Percentiles rank a stretch among this genome's conserved stretches.
Evolutionary conservation across 2,888 invertebrate genomes (phyloP).

Genomic region (Watsonalla cultraria): DNA sequence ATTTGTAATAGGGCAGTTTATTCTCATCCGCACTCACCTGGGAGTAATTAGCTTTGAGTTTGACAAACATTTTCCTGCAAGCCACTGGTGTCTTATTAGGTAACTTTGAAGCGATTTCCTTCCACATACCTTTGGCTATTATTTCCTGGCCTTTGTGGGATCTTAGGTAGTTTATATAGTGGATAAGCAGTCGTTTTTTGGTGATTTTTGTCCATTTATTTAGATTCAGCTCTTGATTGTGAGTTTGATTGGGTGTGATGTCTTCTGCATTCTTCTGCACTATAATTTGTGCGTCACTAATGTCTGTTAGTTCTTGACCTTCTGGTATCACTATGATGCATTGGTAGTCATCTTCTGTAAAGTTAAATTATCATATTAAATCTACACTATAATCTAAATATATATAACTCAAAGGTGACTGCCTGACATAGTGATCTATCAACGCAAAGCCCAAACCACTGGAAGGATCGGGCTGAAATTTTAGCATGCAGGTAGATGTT

Average conservation of each 20-base stretch:
- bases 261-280: slow-evolving; percentile 20
- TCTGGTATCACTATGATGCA: slow-evolving; percentile 71
- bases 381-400: neutral
- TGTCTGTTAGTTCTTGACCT: slow-evolving; percentile 42
- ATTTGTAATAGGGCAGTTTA: slow-evolving; percentile 29
- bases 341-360: slow-evolving; percentile 67
- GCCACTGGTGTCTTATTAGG: slow-evolving; percentile 38
- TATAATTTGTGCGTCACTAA: slow-evolving; percentile 40
- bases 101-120: slow-evolving; percentile 46
- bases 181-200: slow-evolving; percentile 48
- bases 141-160: slow-evolving; percentile 45
- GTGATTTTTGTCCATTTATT: slow-evolving; percentile 50
- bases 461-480: too few relatives aligned
- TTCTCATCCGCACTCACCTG: slow-evolving; percentile 20
- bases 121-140: slow-evolving; percentile 52
- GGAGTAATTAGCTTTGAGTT: slow-evolving; percentile 45
- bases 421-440: too few relatives aligned
- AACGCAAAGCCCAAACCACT: too few relatives aligned
- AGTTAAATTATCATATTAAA: slow-evolving; percentile 6
- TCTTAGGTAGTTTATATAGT: slow-evolving; percentile 55
- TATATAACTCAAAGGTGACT: slow-evolving; percentile 1
- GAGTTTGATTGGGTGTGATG: slow-evolving; percentile 3
- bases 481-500: too few relatives aligned
- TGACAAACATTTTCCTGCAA: slow-evolving; percentile 53
- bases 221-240: slow-evolving; percentile 9